Evolutionary conservation across 2,888 invertebrate species (phyloP), one percentile per base, ranked within the genome.

Genomic region (Pogonocherus hispidulus): DNA sequence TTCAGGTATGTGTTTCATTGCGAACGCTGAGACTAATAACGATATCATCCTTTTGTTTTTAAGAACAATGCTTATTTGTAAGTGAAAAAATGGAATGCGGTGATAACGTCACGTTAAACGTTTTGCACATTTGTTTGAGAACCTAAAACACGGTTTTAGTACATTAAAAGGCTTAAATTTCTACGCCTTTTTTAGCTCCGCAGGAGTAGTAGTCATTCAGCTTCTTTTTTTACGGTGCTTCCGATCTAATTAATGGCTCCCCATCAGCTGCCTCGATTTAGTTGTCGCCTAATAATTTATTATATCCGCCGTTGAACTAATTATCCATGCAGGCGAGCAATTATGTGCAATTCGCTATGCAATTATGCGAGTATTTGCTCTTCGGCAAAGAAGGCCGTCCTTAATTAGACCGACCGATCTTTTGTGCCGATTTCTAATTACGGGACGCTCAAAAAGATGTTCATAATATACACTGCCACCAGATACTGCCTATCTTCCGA

Each of bases 261-360:
- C 49, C 52, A 44, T 63, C 68, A 63, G 59, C 65, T 20, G 63
- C 60, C 63, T 69, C 63, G 66, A 69, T 68, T 70, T 65, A 63
- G 56, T 63, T 56, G 62, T 64, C 66, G 55, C 66, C 66, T 57
- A 67, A 66, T 64, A 62, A 71, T 71, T 71, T 69, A 69, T 66
- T 64, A 62, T 66, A 69, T 71, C 71, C 69, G 69, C 55, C 54
- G 32, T 57, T 41, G 69, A 62, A 49, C 56, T 67, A 71, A 71
- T 69, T 69, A 66, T 46, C 41, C 56, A 52, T 66, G 60, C 32
- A 66, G 59, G 55, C 62, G 46, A 37, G 46, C 62, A 49, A 62
- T 66, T 66, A 66, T 47, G 47, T 62, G 62, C 62, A 62, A 44
- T 55, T 37, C 55, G 59, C 60, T 60, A 55, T 54, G 65, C 56